These are phyloP conservation scores for Onychostruthus taczanowskii DNA, from an alignment of 2,113 vertebrate species.

Conservation along the genomic window DNA sequence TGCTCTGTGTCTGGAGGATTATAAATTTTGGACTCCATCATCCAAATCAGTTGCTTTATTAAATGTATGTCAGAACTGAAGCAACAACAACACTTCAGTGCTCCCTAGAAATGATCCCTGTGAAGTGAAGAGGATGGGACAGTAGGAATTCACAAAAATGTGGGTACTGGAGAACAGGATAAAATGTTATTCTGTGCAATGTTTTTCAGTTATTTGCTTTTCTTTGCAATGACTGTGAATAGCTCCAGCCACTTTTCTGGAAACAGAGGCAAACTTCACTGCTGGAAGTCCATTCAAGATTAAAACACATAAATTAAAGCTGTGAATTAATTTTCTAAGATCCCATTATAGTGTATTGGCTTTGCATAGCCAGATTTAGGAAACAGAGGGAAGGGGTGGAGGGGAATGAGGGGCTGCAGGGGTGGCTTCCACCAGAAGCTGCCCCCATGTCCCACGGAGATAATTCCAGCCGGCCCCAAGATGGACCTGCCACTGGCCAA, in stretches of 20 bases:
- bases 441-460: background rate
- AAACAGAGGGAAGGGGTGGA: background rate
- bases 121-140: background rate
- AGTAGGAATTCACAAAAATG: background rate
- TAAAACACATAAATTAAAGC: background rate
- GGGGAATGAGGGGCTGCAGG: background rate
- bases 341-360: background rate
- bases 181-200: background rate
- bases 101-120: rapidly evolving
- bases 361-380: background rate
- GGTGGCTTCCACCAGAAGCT: background rate
- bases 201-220: background rate
- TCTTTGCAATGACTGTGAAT: background rate
- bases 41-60: background rate
- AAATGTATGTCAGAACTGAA: background rate
- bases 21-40: background rate
- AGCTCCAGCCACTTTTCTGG: background rate
- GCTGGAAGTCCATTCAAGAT: background rate
- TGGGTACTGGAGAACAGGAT: background rate
- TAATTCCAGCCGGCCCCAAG: rapidly evolving
- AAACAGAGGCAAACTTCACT: background rate
- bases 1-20: background rate
- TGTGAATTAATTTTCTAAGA: background rate
- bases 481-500: background rate
- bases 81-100: background rate